Base-by-base conservation (phyloP, 2,888 invertebrate genomes). In the Salticus scenicus region DNA sequence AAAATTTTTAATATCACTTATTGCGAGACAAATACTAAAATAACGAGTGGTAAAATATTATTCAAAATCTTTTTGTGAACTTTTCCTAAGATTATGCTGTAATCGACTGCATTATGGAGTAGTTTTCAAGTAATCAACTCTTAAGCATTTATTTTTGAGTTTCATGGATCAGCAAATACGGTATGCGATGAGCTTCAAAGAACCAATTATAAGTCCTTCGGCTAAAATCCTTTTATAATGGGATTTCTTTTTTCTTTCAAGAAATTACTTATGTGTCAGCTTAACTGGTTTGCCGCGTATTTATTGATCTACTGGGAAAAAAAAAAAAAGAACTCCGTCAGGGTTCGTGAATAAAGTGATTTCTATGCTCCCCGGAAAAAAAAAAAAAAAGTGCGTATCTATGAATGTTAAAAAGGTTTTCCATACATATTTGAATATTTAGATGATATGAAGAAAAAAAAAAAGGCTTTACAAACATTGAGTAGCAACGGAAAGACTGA, bases 401-500 rank as follows among this genome's bases (percentile, higher is more conserved):
- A 17, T 17, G 47, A 47, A 47, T 47, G 47, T n/a, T 47, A 47
- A 47, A 17, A 2, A 17, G 47, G 4, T 12, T 24, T 57, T 57
- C 20, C 66, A 30, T 17, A 2, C 66, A 10, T 30, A 66, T 66
- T 66, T 66, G 8, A 30, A 30, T 66, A 28, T 66, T 20, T 12
- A 30, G 31, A 17, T 1, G 66, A 66, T 8, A 51, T 5, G 51
- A 51, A 51, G 5, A 24, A 27, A 63, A 31, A 63, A 7, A 17
- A 66, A 30, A 31, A 4, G n/a, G 4, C 30, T 66, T 30, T 30
- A n/a, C 24, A 47, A 27, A 69, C 33, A 27, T 20, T 66, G 47
- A 33, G 41, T 42, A 5, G 27, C 63, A 70, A 70, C 70, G 75
- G 75, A 81, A 75, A 73, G 24, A 12, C 17, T 5, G 57, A 57